Conservation (phyloP, 2,113 vertebrate genomes). For the Procavia capensis region DNA sequence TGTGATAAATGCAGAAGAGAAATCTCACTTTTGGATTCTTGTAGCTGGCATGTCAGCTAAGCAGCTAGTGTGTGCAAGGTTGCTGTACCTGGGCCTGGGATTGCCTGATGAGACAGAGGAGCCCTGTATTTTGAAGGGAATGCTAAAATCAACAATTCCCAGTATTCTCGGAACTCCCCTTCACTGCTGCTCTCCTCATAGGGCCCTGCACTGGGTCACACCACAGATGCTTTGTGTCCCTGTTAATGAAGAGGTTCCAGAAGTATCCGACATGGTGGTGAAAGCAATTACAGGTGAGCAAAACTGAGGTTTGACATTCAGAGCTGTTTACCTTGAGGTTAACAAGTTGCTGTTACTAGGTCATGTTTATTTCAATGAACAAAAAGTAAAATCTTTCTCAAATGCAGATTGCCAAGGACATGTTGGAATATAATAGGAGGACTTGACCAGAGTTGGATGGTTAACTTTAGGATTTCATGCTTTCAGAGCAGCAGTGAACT, state of each 20-base stretch:
- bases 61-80: neutral
- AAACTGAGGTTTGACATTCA: neutral
- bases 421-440: neutral
- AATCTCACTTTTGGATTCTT: neutral
- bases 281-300: conserved; percentile 97
- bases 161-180: neutral
- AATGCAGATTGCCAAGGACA: neutral
- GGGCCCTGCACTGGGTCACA: conserved; percentile 97
- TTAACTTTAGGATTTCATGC: neutral
- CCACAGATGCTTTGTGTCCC: conserved; percentile 98
- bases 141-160: too few relatives aligned
- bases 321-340: neutral
- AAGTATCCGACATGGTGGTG: conserved; percentile 97
- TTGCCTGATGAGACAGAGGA: neutral
- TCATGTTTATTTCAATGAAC: neutral
- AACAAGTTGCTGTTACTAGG: neutral
- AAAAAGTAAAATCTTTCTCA: neutral
- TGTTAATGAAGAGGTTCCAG: conserved; percentile 95
- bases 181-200: conserved; percentile 72
- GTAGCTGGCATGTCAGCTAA: neutral
- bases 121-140: neutral
- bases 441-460: neutral
- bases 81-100: neutral
- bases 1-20: neutral
- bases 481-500: neutral